phyloP scores from a whole-genome alignment of 1,140 invertebrate species.

The Eriocheir sinensis region DNA sequence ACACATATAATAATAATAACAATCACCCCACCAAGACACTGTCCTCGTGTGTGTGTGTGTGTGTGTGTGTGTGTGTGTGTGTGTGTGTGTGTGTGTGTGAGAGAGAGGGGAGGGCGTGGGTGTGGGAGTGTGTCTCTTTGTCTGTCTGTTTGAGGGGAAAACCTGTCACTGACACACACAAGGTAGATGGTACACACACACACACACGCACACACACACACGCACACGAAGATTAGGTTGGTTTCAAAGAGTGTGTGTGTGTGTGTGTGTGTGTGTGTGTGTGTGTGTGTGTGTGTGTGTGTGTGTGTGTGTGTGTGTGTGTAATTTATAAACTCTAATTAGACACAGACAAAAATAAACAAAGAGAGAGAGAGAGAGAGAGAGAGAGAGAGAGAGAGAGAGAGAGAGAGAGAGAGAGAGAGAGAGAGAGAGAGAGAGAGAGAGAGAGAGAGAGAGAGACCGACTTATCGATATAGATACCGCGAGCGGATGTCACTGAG shows the following conservation, averaged over 20 bases:
- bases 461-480: too few species aligned
- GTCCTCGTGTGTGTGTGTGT: too few species aligned
- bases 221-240: background rate
- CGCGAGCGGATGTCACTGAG: too few species aligned
- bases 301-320: conserved; percentile 44
- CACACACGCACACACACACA: background rate
- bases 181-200: background rate
- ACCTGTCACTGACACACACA: too few species aligned
- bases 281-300: conserved; percentile 60
- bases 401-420: background rate
- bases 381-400: conserved; percentile 22
- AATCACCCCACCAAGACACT: too few species aligned
- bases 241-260: background rate
- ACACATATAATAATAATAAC: too few species aligned
- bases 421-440: background rate
- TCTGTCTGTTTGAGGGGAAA: too few species aligned
- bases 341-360: background rate
- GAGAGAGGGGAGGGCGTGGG: too few species aligned
- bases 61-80: too few species aligned
- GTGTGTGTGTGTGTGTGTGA: too few species aligned
- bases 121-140: too few species aligned
- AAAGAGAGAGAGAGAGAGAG: too few species aligned
- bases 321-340: background rate
- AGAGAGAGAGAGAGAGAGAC: background rate
- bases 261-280: background rate